Conservation (phyloP, 2,797 vertebrate species). For the Champsocephalus gunnari region DNA sequence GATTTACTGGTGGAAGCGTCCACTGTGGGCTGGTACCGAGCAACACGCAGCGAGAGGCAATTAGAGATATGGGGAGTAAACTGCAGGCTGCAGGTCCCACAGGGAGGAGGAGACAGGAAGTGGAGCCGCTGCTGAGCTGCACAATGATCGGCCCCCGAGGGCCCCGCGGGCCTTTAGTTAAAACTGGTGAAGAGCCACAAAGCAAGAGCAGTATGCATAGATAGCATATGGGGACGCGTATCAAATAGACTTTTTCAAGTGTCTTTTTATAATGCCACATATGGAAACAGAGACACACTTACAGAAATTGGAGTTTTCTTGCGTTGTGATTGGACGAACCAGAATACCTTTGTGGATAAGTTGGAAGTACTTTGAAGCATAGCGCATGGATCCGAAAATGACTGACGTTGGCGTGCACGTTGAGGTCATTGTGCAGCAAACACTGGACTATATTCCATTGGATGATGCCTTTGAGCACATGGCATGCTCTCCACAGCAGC, state of each 20-base stretch:
- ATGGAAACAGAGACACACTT: neutral
- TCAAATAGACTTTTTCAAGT: constrained; percentile 3
- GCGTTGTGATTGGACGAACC: neutral
- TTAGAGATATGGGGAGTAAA: constrained; percentile 78
- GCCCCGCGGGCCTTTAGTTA: constrained; percentile 43
- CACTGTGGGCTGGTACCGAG: constrained; percentile 62
- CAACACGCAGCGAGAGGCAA: constrained; percentile 71
- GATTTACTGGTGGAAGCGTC: constrained; percentile 80
- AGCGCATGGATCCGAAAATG: too few species aligned
- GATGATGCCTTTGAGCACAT: constrained; percentile 2
- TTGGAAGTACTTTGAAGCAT: too few species aligned
- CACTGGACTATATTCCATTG: neutral
- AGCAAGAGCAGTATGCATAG: constrained; percentile 34
- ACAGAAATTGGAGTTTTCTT: neutral
- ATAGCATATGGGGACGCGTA: constrained; percentile 6
- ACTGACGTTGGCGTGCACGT: too few species aligned
- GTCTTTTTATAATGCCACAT: constrained; percentile 27
- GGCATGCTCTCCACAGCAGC: neutral
- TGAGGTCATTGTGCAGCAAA: neutral
- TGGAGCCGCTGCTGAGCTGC: constrained; percentile 41
- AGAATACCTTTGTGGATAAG: neutral
- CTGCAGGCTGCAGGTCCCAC: constrained; percentile 59
- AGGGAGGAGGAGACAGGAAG: constrained; percentile 55
- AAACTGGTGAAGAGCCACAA: constrained; percentile 30
- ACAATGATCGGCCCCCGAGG: constrained; percentile 39